phyloP scores from a whole-genome alignment of 2,888 invertebrate species.

The Pyrgus malvae region DNA sequence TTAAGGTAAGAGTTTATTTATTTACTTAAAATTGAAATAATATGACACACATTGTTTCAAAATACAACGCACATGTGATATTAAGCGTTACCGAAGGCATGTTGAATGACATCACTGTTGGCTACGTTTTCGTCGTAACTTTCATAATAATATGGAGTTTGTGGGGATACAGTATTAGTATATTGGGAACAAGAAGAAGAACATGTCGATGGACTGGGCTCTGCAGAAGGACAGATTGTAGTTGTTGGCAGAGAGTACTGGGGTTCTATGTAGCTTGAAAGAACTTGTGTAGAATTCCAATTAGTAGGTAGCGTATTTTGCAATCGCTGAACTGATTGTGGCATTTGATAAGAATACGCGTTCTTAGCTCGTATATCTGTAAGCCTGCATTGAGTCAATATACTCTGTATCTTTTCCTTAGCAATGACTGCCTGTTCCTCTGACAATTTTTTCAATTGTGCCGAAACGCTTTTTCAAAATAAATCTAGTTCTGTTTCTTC shows the following conservation, averaged over 20 bases:
- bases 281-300: constrained; percentile 29
- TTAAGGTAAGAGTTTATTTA: neutral
- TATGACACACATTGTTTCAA: no score
- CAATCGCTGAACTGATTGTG: constrained; percentile 26
- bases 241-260: constrained; percentile 24
- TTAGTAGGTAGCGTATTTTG: constrained; percentile 33
- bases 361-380: constrained; percentile 30
- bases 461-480: constrained; percentile 33
- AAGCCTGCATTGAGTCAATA: constrained; percentile 34
- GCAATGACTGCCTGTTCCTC: constrained; percentile 36
- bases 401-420: constrained; percentile 35
- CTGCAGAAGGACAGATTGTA: constrained; percentile 26
- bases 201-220: constrained; percentile 27
- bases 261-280: constrained; percentile 29
- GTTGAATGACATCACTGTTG: constrained; percentile 32
- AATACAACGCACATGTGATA: neutral
- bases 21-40: no score
- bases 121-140: constrained; percentile 25
- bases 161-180: constrained; percentile 21
- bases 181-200: constrained; percentile 23
- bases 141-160: constrained; percentile 30
- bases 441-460: constrained; percentile 34
- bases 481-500: constrained; percentile 29
- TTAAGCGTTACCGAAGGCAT: constrained; percentile 28
- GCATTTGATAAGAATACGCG: constrained; percentile 32